Evolutionary conservation across 30 jellyfish, hydroid and myxozoan genomes (phyloP).

Genomic region (Hydractinia echinata): DNA sequence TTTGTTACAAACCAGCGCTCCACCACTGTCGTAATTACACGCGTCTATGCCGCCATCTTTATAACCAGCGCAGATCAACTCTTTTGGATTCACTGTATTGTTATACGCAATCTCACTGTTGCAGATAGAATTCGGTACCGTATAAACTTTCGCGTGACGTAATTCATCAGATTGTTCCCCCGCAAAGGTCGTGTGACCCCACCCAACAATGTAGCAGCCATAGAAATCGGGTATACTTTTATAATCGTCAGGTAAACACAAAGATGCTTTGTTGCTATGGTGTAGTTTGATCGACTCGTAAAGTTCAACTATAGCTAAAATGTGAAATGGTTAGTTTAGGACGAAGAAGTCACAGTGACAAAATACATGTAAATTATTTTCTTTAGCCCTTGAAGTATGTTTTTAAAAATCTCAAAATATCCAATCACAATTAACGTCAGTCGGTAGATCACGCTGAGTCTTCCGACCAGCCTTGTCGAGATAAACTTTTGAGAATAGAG

Average conservation of each 20-base stretch:
- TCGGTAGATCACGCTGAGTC: too few relatives aligned
- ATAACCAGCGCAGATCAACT: slow-evolving; percentile 80
- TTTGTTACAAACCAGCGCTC: slow-evolving; percentile 71
- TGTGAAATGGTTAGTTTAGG: neutral
- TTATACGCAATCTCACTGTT: slow-evolving; percentile 52
- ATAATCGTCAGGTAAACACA: slow-evolving; percentile 57
- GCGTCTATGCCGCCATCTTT: slow-evolving; percentile 84
- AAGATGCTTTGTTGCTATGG: neutral
- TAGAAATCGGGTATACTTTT: slow-evolving; percentile 33
- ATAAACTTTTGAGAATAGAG: too few relatives aligned
- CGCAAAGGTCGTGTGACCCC: slow-evolving; percentile 74
- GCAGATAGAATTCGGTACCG: slow-evolving; percentile 59
- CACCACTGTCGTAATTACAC: slow-evolving; percentile 96
- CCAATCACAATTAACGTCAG: too few relatives aligned
- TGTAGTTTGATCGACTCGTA: neutral
- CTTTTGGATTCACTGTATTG: slow-evolving; percentile 36
- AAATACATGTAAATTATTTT: too few relatives aligned
- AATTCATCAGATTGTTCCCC: slow-evolving; percentile 66
- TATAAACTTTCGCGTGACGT: slow-evolving; percentile 56
- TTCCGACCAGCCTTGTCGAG: too few relatives aligned
- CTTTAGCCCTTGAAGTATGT: too few relatives aligned
- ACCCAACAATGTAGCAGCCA: slow-evolving; percentile 71
- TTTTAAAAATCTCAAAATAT: too few relatives aligned
- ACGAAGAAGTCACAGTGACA: too few relatives aligned
- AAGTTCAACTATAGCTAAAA: slow-evolving; percentile 26